Conservation (phyloP, 2,113 vertebrate genomes). For the Oenanthe melanoleuca region DNA sequence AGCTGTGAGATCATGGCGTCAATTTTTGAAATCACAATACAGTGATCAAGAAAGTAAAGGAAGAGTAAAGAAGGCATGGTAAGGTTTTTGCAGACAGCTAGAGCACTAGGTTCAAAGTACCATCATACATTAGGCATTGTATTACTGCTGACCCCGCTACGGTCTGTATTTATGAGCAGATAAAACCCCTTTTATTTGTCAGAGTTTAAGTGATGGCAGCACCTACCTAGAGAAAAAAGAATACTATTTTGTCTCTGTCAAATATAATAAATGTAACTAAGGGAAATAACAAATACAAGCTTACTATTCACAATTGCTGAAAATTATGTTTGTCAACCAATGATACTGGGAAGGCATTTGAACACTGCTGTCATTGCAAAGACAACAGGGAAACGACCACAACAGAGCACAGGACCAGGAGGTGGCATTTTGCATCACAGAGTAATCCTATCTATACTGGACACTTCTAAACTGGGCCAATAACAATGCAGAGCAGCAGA, state of each 20-base stretch:
- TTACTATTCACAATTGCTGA: background rate
- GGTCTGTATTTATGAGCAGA: background rate
- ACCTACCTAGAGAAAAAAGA: background rate
- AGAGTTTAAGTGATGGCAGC: background rate
- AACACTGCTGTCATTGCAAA: background rate
- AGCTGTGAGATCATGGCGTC: background rate
- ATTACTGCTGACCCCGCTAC: background rate
- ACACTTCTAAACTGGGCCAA: background rate
- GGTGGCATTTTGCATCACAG: background rate
- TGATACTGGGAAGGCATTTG: background rate
- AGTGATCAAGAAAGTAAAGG: background rate
- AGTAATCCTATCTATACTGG: fast-evolving
- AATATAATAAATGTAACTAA: background rate
- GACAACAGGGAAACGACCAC: fast-evolving
- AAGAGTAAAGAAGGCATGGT: background rate
- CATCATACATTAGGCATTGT: background rate
- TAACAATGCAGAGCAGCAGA: background rate
- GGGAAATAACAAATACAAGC: background rate
- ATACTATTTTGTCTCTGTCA: background rate
- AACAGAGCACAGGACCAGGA: background rate
- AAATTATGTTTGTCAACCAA: background rate
- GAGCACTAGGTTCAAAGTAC: background rate
- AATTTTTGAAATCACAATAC: background rate
- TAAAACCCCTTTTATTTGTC: background rate
- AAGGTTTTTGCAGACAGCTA: background rate